Evolutionary conservation across 2,797 vertebrate species (phyloP), one percentile per base, ranked within the genome.

Genomic region (Ispidina picta): DNA sequence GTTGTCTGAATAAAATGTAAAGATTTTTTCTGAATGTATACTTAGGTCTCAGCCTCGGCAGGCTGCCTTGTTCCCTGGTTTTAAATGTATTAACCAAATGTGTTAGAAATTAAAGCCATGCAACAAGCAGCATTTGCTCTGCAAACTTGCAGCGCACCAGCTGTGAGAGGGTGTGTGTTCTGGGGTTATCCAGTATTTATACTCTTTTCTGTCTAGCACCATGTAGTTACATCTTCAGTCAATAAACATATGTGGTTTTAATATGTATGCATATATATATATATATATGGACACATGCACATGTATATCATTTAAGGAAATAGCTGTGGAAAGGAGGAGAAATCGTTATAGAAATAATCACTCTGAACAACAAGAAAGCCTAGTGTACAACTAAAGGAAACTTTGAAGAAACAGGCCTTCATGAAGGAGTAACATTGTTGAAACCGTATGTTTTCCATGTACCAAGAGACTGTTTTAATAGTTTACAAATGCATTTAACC

Each of bases 401-500:
- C 68, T 86, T 90, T 95, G 72, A 92, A 89, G 96, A 91, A 93
- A 76, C n/a, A 77, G 70, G 54, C 51, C 66, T 90, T 96, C 78
- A 84, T 82, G 66, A 97, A 96, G 91, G 62, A 95, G 72, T 93
- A 90, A 92, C 78, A 83, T 77, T 93, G 87, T 96, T 95, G 86
- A 95, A 96, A 93, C 90, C 96, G 90, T 96, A 86, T 97, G 95
- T 96, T 97, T 96, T 96, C 81, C 86, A 86, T 94, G 88, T 89
- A 89, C 69, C 65, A 44, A 37, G 55, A 81, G 87, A 77, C 83
- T 62, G 13, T 70, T 96, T 89, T 96, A 96, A 97, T 97, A 89
- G 64, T 89, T 96, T 95, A 86, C 90, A 94, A 97, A 97, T 97
- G 91, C 89, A 86, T 95, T 94, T 88, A 94, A 91, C 88, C 93